Base-by-base conservation (phyloP, 2,888 invertebrate species). In the Loripinus fragilis region DNA sequence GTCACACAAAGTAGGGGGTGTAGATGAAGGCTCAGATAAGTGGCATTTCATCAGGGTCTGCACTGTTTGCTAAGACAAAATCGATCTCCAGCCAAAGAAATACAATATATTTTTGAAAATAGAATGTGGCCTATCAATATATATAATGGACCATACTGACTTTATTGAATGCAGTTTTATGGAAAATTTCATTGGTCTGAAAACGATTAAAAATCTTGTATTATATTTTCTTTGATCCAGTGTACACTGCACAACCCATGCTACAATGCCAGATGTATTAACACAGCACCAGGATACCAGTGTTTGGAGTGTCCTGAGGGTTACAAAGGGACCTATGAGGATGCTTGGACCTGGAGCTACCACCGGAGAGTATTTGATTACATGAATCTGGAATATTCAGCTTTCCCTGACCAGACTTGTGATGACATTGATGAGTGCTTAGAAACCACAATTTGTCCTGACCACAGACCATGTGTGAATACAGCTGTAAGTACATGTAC, bases 381-480 rank as follows among this genome's bases (percentile, higher is more conserved):
- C 28, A 72, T 67, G 48, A 86, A 86, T 41, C 38, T 28, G 33
- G 48, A 73, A 48, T 74, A 78, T 23, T 83, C 79, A 45, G 35
- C 65, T 28, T 28, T 76, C 8, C 70, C 75, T 12, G 30, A 70
- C 20, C 87, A 87, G 71, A 76, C 71, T 2, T 87, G 87, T 73
- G 71, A 74, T 7, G 87, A 87, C 42, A 48, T 86, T 12, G 76
- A 87, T 50, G 87, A 87, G 71, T 89, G 88, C 71, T 60, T 71
- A 10, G 78, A 89, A 64, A 86, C 86, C 71, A 86, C 87, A 8
- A 86, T 86, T 25, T 90, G 90, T 83, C 86, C 88, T 68, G 33
- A 68, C 0, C 85, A 89, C 68, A 65, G 85, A 3, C 77, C 76
- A 60, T 90, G 90, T 77, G 42, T 74, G 30, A 89, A 90, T 68